A percentile compares a stretch with the other conserved stretches of the same genome.
Evolutionary conservation across 2,113 vertebrate genomes (phyloP).

Genomic region (Phocoena phocoena): DNA sequence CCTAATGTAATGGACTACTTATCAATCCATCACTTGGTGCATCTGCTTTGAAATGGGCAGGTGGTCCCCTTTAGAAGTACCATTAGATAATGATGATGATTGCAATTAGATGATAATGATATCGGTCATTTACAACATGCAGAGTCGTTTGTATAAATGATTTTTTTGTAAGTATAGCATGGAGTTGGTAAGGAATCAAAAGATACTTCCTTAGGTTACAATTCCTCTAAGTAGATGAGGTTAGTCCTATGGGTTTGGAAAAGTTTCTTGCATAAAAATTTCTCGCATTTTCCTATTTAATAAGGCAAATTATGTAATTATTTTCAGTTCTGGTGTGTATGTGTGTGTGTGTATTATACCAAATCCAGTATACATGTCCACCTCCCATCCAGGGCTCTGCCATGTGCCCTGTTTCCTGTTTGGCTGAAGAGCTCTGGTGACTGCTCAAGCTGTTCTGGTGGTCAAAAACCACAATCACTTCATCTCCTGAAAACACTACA

Average conservation of each 20-base stretch:
- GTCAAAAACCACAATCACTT: background rate
- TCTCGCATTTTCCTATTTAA: background rate
- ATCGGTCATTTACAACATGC: slow-evolving; percentile 75
- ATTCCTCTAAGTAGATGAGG: background rate
- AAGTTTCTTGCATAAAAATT: background rate
- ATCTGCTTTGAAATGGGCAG: slow-evolving; percentile 75
- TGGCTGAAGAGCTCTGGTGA: background rate
- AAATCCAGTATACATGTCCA: background rate
- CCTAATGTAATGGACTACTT: slow-evolving; percentile 50
- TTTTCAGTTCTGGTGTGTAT: background rate
- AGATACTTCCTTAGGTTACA: slow-evolving; percentile 34
- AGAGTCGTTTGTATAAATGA: slow-evolving; percentile 68
- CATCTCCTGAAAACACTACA: background rate
- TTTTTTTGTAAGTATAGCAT: slow-evolving; percentile 46
- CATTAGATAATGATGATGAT: slow-evolving; percentile 73
- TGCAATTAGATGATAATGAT: slow-evolving; percentile 77
- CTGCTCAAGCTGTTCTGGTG: background rate
- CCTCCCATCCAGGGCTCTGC: background rate
- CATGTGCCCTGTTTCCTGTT: background rate
- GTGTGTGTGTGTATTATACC: background rate
- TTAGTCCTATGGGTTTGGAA: background rate
- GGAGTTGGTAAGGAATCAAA: slow-evolving; percentile 37
- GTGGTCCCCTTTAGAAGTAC: slow-evolving; percentile 71
- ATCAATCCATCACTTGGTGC: slow-evolving; percentile 65
- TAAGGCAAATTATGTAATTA: background rate